Evolutionary conservation across 1,140 invertebrate genomes (phyloP), one percentile per base, ranked within the genome.

Genomic region (Artemia franciscana): DNA sequence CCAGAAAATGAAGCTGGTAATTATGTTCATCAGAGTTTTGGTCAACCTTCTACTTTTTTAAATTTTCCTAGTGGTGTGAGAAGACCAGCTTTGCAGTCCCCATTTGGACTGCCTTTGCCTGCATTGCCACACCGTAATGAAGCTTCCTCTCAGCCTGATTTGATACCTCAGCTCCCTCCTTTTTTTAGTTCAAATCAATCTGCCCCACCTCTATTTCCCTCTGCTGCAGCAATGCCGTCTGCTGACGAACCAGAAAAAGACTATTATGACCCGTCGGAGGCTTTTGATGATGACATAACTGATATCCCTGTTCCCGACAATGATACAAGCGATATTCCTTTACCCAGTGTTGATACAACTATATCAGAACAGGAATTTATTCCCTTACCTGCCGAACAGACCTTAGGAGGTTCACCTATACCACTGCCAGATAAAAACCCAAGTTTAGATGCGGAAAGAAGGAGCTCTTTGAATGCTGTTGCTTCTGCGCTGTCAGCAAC

Each of bases 251-350:
- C 25, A 57, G 30, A 56, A 7, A 57, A 69, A 3, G 74, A 77
- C 4, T 77, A 76, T 57, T 80, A 79, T 57, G 81, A 84, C 64
- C 80, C 81, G 5, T 80, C 79, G n/a, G 79, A 65, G 56, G 21
- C 15, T 57, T 24, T 12, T 15, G 65, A 66, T 23, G 60, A 59
- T 27, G 60, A 60, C 4, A 18, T 51, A 3, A 24, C 26, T 24
- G 39, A 51, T 51, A 51, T 51, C 1, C 39, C 39, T 3, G 39
- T 51, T 18, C 39, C 39, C 39, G 39, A 12, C 21, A 1, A 12
- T 51, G 21, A 18, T 51, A 51, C 21, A 12, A 15, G 12, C 21
- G 39, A 51, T 51, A 51, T 51, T 51, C 39, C 39, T 12, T 18
- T 51, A 18, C 39, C 39, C 12, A 51, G 39, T 18, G 39, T 18